Evolutionary conservation across 2,113 vertebrate genomes (phyloP), one percentile per base, ranked within the genome.

Genomic region (Carollia perspicillata): DNA sequence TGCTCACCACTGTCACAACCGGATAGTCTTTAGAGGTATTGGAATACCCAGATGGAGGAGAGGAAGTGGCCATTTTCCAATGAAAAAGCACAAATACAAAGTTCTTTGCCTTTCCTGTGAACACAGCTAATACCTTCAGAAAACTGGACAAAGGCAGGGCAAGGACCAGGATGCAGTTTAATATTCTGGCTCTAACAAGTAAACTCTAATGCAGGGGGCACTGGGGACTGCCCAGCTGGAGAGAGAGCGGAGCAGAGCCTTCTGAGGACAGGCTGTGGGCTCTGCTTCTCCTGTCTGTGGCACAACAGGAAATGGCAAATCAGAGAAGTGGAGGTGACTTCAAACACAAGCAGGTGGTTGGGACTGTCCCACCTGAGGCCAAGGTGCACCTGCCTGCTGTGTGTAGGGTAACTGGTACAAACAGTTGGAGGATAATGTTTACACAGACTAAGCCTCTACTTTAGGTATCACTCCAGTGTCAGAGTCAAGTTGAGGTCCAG

Each of bases 61-160:
- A 92, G 35, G 51, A 80, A 93, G 80, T 42, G n/a, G 30, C 11
- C 8, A 74, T 71, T 90, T 75, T 55, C 71, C 71, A 93, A 77
- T n/a, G n/a, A 72, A 94, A 65, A 49, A 75, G 72, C 47, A 74
- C 33, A 93, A 93, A 83, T 20, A 86, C 84, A 47, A 84, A 90
- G 44, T 8, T 68, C 28, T 68, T 12, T 80, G n/a, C 10, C 68
- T 88, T 55, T 55, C 37, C 63, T 51, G 14, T 23, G 55, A 75
- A 89, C 11, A 93, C 8, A 90, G 20, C 44, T 14, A 17, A 33
- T 37, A 84, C 11, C 26, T 89, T 89, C 28, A 49, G 69, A 90
- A 85, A 94, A 68, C 6, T 13, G 49, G 20, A 81, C 4, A 53
- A 81, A 78, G 63, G 47, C 18, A 72, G 55, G 22, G 13, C 12